Evolutionary conservation across 92 coral and sea anemone genomes (phyloP).

Genomic region (Ricordea florida): DNA sequence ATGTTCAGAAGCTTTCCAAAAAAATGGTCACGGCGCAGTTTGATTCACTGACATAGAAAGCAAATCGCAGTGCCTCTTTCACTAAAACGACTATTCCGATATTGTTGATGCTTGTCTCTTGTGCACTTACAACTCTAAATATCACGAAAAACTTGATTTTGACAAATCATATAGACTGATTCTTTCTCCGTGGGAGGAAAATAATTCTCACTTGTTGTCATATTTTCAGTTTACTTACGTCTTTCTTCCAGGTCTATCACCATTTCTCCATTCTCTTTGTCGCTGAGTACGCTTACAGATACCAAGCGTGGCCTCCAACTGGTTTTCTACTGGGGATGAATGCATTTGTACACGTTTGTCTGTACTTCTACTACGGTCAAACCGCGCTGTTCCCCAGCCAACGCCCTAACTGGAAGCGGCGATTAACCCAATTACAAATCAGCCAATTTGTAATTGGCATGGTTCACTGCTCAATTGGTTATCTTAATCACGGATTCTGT

Average conservation of each 20-base stretch:
- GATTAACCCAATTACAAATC: slow-evolving; percentile 60
- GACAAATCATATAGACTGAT: too few relatives aligned
- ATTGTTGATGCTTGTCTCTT: too few relatives aligned
- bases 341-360: slow-evolving; percentile 59
- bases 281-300: slow-evolving; percentile 38
- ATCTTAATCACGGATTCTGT: slow-evolving; percentile 54
- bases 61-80: too few relatives aligned
- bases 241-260: slow-evolving; percentile 24
- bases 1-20: too few relatives aligned
- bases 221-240: too few relatives aligned
- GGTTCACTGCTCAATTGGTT: slow-evolving; percentile 33
- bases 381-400: slow-evolving; percentile 57
- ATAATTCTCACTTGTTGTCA: too few relatives aligned
- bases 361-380: slow-evolving; percentile 69
- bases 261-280: slow-evolving; percentile 55
- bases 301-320: slow-evolving; percentile 52
- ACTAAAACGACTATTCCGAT: too few relatives aligned
- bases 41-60: too few relatives aligned
- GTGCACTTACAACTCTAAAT: too few relatives aligned
- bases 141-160: too few relatives aligned
- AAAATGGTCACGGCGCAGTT: too few relatives aligned
- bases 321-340: slow-evolving; percentile 48
- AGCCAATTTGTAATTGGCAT: slow-evolving; percentile 57
- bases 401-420: slow-evolving; percentile 65
- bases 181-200: too few relatives aligned